Conservation (phyloP, 2,888 invertebrate species). For the Scotopteryx bipunctaria region DNA sequence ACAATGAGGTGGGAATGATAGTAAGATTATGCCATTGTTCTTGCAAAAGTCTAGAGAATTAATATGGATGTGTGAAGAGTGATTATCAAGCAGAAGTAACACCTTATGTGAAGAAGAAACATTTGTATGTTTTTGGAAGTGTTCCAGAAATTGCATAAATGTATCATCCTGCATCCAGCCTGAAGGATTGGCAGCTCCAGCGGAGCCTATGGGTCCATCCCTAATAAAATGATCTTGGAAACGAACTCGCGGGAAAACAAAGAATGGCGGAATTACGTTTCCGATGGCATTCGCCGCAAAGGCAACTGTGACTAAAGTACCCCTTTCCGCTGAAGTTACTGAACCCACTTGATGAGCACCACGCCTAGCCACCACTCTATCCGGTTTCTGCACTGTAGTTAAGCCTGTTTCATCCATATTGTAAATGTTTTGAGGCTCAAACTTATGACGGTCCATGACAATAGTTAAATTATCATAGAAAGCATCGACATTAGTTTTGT, state of each 20-base stretch:
- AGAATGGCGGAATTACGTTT: slow-evolving; percentile 44
- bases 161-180: slow-evolving; percentile 43
- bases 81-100: slow-evolving; percentile 43
- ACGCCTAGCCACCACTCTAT: slow-evolving; percentile 33
- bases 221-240: slow-evolving; percentile 40
- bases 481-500: background rate
- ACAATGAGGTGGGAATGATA: slow-evolving; percentile 45
- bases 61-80: slow-evolving; percentile 41
- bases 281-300: slow-evolving; percentile 47
- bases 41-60: slow-evolving; percentile 37
- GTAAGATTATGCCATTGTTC: slow-evolving; percentile 37
- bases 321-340: slow-evolving; percentile 53
- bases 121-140: slow-evolving; percentile 37
- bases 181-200: slow-evolving; percentile 40
- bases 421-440: slow-evolving; percentile 1
- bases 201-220: slow-evolving; percentile 38
- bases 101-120: slow-evolving; percentile 33
- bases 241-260: slow-evolving; percentile 41
- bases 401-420: slow-evolving; percentile 38
- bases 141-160: slow-evolving; percentile 41
- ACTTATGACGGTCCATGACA: background rate
- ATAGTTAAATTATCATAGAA: slow-evolving; percentile 1
- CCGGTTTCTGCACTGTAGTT: slow-evolving; percentile 39
- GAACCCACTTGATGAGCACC: slow-evolving; percentile 45
- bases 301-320: slow-evolving; percentile 48